Conservation (phyloP, 2,113 vertebrate species). For the Rattus norvegicus region DNA sequence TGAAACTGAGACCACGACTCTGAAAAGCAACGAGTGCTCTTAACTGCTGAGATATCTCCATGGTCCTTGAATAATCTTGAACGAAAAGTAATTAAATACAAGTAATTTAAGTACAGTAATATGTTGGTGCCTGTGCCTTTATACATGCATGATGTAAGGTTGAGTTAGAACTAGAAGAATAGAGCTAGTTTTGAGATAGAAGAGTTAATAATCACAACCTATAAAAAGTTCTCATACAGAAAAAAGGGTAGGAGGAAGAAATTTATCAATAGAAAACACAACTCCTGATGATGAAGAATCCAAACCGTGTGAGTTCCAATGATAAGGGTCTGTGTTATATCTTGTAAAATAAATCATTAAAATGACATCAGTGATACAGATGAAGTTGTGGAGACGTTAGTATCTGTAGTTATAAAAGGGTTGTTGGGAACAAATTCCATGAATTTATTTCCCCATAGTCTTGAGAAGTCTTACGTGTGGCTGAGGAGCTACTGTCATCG, state of each 20-base stretch:
- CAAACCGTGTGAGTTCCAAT: background rate
- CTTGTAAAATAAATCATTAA: constrained; percentile 31
- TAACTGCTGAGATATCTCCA: background rate
- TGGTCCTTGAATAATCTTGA: constrained; percentile 61
- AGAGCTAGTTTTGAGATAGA: constrained; percentile 8
- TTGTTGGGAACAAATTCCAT: constrained; percentile 8
- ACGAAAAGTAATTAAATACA: constrained; percentile 56
- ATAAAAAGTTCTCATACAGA: background rate
- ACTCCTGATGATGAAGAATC: background rate
- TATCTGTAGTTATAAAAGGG: background rate
- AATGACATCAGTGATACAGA: background rate
- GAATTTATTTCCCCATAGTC: constrained; percentile 23
- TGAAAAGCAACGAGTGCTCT: background rate
- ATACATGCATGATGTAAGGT: background rate
- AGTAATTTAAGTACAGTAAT: background rate
- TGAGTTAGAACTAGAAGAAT: background rate
- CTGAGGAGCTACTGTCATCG: background rate
- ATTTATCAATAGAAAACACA: constrained; percentile 19
- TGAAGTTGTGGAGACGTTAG: background rate
- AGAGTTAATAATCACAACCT: constrained; percentile 1
- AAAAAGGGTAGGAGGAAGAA: constrained; percentile 5
- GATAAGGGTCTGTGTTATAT: constrained; percentile 5
- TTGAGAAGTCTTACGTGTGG: background rate
- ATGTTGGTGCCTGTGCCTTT: background rate
- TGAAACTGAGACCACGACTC: background rate